A percentile compares a stretch with the other conserved stretches of the same genome.
Conservation (phyloP, 2,797 vertebrate genomes). For the Pseudocheirus occidentalis region DNA sequence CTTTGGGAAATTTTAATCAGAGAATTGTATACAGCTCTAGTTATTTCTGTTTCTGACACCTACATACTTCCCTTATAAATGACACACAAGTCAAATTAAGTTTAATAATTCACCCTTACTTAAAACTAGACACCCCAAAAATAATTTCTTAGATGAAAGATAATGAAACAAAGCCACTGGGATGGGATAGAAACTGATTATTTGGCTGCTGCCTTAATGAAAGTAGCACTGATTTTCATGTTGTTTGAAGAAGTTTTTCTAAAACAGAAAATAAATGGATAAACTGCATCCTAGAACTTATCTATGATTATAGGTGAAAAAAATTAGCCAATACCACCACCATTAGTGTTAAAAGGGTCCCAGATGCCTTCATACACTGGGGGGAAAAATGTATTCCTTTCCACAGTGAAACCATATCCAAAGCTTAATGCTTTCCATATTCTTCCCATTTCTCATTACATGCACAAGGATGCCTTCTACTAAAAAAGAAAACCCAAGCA, state of each 20-base stretch:
- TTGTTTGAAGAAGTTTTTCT: slow-evolving; percentile 34
- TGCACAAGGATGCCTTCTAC: background rate
- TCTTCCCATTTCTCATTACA: slow-evolving; percentile 14
- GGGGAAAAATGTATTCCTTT: slow-evolving; percentile 41
- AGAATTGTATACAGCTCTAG: slow-evolving; percentile 35
- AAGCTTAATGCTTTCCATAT: slow-evolving; percentile 63
- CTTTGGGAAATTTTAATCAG: slow-evolving; percentile 20
- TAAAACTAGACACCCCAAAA: slow-evolving; percentile 24
- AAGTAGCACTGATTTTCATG: background rate
- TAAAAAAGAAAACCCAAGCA: background rate
- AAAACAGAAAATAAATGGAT: slow-evolving; percentile 8
- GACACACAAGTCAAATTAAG: background rate
- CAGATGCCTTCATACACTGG: slow-evolving; percentile 65
- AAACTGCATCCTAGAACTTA: slow-evolving; percentile 24
- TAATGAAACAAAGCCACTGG: slow-evolving; percentile 45
- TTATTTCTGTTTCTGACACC: slow-evolving; percentile 9
- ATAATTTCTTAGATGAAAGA: slow-evolving; percentile 46
- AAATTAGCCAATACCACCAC: slow-evolving; percentile 53
- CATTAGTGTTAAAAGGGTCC: slow-evolving; percentile 59
- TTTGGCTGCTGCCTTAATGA: slow-evolving; percentile 42
- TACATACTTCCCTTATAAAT: background rate
- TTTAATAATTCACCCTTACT: slow-evolving; percentile 1
- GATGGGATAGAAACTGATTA: slow-evolving; percentile 22
- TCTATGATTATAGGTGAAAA: slow-evolving; percentile 67
- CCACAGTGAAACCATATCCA: slow-evolving; percentile 38